phyloP scores from a whole-genome alignment of 2,113 vertebrate genomes.

The Trinectes maculatus region DNA sequence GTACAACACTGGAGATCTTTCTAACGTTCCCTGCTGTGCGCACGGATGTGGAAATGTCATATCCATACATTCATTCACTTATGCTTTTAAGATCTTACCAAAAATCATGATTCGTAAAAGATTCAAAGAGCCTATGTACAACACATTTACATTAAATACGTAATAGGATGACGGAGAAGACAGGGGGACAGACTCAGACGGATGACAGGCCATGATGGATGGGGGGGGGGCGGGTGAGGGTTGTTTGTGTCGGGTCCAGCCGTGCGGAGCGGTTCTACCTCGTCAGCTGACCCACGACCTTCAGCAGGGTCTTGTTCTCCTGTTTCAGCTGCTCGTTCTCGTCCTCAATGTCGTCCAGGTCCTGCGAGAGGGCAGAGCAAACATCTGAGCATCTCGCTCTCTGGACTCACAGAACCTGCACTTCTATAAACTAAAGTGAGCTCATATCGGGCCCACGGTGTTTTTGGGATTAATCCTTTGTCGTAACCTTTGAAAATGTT shows the following conservation, averaged over 20 bases:
- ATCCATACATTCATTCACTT: conserved; percentile 73
- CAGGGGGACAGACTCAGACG: too few relatives aligned
- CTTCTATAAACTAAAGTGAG: too few relatives aligned
- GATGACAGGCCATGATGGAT: conserved; percentile 35
- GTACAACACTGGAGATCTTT: conserved; percentile 23
- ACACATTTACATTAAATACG: conserved; percentile 84
- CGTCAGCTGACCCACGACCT: conserved; percentile 98
- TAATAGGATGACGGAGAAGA: conserved; percentile 39
- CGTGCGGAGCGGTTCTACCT: conserved; percentile 88
- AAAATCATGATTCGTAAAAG: conserved; percentile 35
- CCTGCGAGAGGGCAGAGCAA: conserved; percentile 76
- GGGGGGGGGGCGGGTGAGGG: conserved; percentile 7
- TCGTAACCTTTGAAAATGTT: conserved; percentile 4
- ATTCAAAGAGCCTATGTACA: conserved; percentile 77
- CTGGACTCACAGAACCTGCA: too few relatives aligned
- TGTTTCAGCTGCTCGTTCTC: conserved; percentile 99
- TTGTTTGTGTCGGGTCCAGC: neutral
- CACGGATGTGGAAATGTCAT: neutral
- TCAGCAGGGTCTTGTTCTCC: conserved; percentile 99
- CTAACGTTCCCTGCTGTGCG: neutral
- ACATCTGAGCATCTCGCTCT: too few relatives aligned
- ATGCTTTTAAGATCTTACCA: conserved; percentile 45
- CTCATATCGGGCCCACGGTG: too few relatives aligned
- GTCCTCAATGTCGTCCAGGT: conserved; percentile 97
- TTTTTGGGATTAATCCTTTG: too few relatives aligned